phyloP scores from a whole-genome alignment of 2,797 vertebrate genomes.

The Coendou prehensilis region DNA sequence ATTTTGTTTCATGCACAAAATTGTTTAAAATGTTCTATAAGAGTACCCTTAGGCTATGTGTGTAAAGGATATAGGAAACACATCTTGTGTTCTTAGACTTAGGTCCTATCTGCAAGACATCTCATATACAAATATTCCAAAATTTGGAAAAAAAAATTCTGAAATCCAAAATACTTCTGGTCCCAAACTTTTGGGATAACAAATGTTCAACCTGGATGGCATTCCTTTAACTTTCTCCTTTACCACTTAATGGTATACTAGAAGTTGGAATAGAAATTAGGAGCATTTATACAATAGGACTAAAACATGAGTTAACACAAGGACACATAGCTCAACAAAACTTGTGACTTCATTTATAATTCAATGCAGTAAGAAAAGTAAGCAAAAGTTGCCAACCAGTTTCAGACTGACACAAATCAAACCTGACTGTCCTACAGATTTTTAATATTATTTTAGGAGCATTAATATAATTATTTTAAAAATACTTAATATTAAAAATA shows the following conservation, averaged over 20 bases:
- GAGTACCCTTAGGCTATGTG: neutral
- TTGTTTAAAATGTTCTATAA: neutral
- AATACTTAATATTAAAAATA: neutral
- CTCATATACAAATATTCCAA: neutral
- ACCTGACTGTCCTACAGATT: neutral
- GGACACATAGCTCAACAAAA: neutral
- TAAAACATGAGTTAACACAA: neutral
- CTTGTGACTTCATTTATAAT: neutral
- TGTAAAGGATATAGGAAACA: neutral
- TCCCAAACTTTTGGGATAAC: neutral
- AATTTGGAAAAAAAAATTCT: neutral
- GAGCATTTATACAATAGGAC: neutral
- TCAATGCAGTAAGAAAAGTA: neutral
- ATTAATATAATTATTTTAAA: neutral
- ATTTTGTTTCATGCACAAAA: neutral
- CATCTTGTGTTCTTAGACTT: neutral
- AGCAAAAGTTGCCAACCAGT: neutral
- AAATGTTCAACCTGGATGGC: neutral
- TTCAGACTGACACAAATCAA: neutral
- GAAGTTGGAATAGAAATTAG: neutral
- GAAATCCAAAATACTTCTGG: neutral
- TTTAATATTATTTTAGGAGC: neutral
- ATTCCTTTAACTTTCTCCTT: neutral
- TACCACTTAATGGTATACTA: neutral
- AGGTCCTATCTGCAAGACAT: too few relatives aligned